Evolutionary conservation across 2,888 invertebrate species (phyloP).

Genomic region (Lithophane socia): DNA sequence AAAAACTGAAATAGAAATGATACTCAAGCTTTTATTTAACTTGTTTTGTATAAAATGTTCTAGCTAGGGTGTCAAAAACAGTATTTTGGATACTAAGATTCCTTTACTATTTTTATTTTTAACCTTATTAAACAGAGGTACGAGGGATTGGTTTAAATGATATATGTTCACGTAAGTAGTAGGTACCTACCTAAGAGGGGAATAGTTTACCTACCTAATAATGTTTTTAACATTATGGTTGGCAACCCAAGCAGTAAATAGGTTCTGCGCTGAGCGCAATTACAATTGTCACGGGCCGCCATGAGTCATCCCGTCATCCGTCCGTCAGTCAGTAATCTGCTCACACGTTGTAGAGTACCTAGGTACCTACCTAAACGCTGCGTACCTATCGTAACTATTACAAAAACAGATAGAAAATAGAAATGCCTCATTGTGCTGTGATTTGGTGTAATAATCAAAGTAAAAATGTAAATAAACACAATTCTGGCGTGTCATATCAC

Average conservation of each 20-base stretch:
- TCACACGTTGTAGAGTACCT: too few species aligned
- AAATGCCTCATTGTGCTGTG: slow-evolving; percentile 21
- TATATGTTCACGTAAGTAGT: not conserved
- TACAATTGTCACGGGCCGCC: not conserved
- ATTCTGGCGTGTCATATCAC: slow-evolving; percentile 20
- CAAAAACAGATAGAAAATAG: not conserved
- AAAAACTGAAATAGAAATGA: too few species aligned
- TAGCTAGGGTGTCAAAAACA: too few species aligned
- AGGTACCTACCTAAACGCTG: not conserved
- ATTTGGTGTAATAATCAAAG: slow-evolving; percentile 14
- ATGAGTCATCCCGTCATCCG: not conserved
- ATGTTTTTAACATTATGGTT: not conserved
- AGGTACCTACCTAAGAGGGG: too few species aligned
- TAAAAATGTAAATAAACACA: slow-evolving; percentile 16
- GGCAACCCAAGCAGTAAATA: not conserved
- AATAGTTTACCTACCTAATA: not conserved
- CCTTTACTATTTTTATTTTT: too few species aligned
- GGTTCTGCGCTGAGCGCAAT: slow-evolving; percentile 15
- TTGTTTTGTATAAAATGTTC: too few species aligned
- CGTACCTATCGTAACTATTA: not conserved
- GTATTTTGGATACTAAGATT: too few species aligned
- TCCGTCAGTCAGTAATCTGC: not conserved
- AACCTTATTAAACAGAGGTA: too few species aligned
- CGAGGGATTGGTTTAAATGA: too few species aligned
- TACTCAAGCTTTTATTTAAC: too few species aligned